phyloP scores from a whole-genome alignment of 1,140 invertebrate species.

The Danaus plexippus region DNA sequence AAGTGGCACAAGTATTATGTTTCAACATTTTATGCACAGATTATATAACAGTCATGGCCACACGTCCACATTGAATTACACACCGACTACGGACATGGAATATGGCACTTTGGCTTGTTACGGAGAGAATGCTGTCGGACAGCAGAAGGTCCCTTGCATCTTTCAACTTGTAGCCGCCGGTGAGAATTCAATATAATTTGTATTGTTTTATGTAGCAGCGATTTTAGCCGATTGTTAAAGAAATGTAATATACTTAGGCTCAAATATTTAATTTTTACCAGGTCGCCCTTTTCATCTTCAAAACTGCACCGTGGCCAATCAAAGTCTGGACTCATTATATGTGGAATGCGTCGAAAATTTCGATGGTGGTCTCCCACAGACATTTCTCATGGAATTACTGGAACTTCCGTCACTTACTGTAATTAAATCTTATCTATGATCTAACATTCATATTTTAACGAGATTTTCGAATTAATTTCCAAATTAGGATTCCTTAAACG shows the following conservation, averaged over 20 bases:
- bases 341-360: conserved; percentile 88
- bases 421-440: conserved; percentile 17
- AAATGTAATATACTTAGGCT: too few relatives aligned
- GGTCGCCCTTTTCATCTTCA: conserved; percentile 88
- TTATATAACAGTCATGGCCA: conserved; percentile 73
- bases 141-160: conserved; percentile 86
- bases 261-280: conserved; percentile 44
- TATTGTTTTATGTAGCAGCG: too few relatives aligned
- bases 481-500: too few relatives aligned
- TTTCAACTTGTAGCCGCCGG: conserved; percentile 85
- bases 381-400: conserved; percentile 84
- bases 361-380: conserved; percentile 86
- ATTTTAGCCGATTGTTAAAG: too few relatives aligned
- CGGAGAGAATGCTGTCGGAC: conserved; percentile 85
- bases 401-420: conserved; percentile 73
- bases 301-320: conserved; percentile 91
- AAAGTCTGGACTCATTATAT: conserved; percentile 84
- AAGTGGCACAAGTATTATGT: not conserved
- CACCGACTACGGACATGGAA: conserved; percentile 87
- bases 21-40: conserved; percentile 23
- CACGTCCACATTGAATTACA: conserved; percentile 86
- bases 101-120: conserved; percentile 91
- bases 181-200: conserved; percentile 37
- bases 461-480: not conserved
- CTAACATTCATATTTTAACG: conserved; percentile 1